Conservation (phyloP, 2,888 invertebrate genomes). For the Epirrhoe tristata region DNA sequence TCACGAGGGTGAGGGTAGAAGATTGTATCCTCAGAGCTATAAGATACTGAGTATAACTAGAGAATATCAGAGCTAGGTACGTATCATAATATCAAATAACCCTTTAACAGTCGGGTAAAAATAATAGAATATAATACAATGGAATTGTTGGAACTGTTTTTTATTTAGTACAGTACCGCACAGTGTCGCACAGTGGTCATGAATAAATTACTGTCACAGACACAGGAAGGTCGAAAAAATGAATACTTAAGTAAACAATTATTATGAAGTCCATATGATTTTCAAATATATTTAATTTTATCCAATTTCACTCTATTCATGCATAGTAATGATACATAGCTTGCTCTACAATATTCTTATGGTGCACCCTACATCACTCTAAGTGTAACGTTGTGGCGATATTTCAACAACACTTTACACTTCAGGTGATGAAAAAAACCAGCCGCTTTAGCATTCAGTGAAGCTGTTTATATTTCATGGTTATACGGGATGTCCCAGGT, state of each 20-base stretch:
- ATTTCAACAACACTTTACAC: constrained; percentile 34
- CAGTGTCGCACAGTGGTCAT: too few relatives aligned
- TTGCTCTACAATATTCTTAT: neutral
- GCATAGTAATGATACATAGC: neutral
- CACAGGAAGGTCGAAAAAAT: too few relatives aligned
- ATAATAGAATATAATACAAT: too few relatives aligned
- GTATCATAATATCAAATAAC: too few relatives aligned
- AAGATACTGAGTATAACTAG: neutral
- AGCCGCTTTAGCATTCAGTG: neutral
- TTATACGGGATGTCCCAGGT: neutral
- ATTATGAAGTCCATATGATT: too few relatives aligned
- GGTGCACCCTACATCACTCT: constrained; percentile 20
- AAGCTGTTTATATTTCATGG: neutral
- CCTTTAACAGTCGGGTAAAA: too few relatives aligned
- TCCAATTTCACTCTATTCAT: neutral
- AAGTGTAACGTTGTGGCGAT: constrained; percentile 19
- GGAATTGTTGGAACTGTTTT: too few relatives aligned
- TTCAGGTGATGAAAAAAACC: constrained; percentile 32
- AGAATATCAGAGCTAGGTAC: too few relatives aligned
- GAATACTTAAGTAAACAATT: too few relatives aligned
- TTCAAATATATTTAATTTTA: too few relatives aligned
- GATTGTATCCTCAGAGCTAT: constrained; percentile 53
- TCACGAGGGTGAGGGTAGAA: constrained; percentile 55
- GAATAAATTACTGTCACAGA: too few relatives aligned
- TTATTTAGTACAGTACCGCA: too few relatives aligned